phyloP scores from a whole-genome alignment of 2,888 invertebrate genomes.

The Tenthredo notha region DNA sequence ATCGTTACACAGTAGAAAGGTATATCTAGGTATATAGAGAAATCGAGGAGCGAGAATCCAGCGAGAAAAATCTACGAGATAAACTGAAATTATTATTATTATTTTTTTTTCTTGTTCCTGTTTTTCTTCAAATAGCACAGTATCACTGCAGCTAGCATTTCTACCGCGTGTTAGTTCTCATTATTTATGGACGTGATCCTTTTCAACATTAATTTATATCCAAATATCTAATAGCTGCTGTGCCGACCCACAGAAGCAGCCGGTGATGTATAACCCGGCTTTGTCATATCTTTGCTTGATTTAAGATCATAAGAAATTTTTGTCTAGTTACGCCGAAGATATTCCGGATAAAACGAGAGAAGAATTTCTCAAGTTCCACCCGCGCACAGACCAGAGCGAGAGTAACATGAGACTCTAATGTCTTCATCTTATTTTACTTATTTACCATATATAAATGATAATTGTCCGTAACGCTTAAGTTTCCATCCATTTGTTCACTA shows the following conservation, averaged over 20 bases:
- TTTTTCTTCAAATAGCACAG: neutral
- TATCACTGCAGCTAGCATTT: neutral
- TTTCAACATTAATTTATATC: conserved; percentile 38
- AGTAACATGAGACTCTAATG: conserved; percentile 29
- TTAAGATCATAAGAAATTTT: conserved; percentile 20
- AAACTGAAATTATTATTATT: neutral
- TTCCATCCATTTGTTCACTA: neutral
- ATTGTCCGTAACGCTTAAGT: neutral
- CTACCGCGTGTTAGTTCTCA: conserved; percentile 9
- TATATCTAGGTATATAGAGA: neutral
- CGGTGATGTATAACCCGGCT: conserved; percentile 35
- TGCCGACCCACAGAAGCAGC: neutral
- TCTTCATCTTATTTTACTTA: neutral
- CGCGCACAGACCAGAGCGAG: neutral
- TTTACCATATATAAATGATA: neutral
- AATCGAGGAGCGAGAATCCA: neutral
- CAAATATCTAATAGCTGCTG: conserved; percentile 27
- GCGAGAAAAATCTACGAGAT: conserved; percentile 4
- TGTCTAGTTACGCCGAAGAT: conserved; percentile 40
- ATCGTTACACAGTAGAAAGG: neutral
- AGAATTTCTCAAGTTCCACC: conserved; percentile 11
- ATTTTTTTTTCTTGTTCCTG: neutral
- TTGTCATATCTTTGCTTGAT: conserved; percentile 45
- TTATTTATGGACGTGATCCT: conserved; percentile 45
- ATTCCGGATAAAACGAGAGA: conserved; percentile 15